These are phyloP conservation scores for Dasypogon diadema DNA, from an alignment of 2,888 invertebrate species.

Conservation along the genomic window DNA sequence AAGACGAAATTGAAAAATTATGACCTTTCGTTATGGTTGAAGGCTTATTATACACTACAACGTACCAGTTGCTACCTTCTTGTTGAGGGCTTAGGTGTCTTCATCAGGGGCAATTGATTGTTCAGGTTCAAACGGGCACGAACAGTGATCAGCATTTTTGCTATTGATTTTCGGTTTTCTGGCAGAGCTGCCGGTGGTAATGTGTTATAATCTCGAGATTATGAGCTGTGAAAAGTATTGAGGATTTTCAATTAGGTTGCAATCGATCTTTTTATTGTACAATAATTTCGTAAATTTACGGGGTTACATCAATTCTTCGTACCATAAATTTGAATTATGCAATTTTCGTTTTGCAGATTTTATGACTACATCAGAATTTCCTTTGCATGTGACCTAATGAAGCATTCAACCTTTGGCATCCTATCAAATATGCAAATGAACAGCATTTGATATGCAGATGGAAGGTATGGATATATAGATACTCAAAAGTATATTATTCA, in stretches of 20 bases:
- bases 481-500: too few species aligned
- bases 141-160: constrained; percentile 37
- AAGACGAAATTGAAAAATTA: constrained; percentile 47
- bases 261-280: constrained; percentile 7
- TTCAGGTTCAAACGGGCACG: constrained; percentile 31
- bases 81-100: constrained; percentile 40
- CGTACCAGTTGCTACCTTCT: constrained; percentile 37
- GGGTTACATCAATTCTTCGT: neutral
- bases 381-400: neutral
- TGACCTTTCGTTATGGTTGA: constrained; percentile 50
- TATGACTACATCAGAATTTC: neutral
- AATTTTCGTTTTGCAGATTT: neutral
- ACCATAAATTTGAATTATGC: neutral
- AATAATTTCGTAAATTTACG: neutral
- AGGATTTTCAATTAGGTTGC: constrained; percentile 5
- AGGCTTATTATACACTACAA: constrained; percentile 35
- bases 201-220: constrained; percentile 1
- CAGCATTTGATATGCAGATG: too few species aligned
- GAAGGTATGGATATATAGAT: too few species aligned
- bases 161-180: constrained; percentile 24
- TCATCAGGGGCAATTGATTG: constrained; percentile 49
- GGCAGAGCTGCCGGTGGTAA: neutral
- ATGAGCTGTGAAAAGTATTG: constrained; percentile 2
- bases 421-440: too few species aligned
- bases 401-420: too few species aligned